Percentiles rank a stretch among this genome's conserved stretches.
These are phyloP conservation scores for Dasysyrphus albostriatus DNA, from an alignment of 2,888 invertebrate genomes.

Conservation along the genomic window DNA sequence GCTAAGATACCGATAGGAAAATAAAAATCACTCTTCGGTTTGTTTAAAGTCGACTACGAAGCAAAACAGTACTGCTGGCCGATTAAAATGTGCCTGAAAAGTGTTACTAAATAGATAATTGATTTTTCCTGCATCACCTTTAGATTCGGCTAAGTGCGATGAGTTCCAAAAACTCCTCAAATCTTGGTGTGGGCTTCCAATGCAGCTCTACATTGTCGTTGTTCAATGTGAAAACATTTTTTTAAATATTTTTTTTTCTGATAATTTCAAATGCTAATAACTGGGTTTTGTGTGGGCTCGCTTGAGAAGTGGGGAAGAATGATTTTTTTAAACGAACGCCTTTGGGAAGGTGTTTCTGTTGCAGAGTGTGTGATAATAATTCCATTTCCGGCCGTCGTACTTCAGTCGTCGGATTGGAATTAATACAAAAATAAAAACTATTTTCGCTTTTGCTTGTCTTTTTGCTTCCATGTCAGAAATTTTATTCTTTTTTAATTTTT, in stretches of 20 bases:
- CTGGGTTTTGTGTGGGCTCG: constrained; percentile 55
- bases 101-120: constrained; percentile 74
- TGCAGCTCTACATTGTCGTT: constrained; percentile 13
- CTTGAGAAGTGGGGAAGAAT: constrained; percentile 45
- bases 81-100: constrained; percentile 49
- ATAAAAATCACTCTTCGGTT: constrained; percentile 44
- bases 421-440: constrained; percentile 58
- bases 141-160: neutral
- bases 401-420: constrained; percentile 37
- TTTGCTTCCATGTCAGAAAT: constrained; percentile 45
- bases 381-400: constrained; percentile 66
- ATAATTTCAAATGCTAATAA: constrained; percentile 40
- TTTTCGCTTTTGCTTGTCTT: constrained; percentile 27
- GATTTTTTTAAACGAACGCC: constrained; percentile 26
- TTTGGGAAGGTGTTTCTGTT: constrained; percentile 64
- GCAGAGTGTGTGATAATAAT: constrained; percentile 67
- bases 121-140: constrained; percentile 65
- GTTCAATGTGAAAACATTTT: constrained; percentile 28
- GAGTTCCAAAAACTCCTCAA: constrained; percentile 54
- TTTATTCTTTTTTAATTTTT: constrained; percentile 21
- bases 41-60: constrained; percentile 17
- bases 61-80: constrained; percentile 8
- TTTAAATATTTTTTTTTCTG: constrained; percentile 1
- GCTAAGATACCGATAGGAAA: constrained; percentile 40
- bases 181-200: constrained; percentile 27